phyloP scores from a whole-genome alignment of 2,113 vertebrate species.

The Saccopteryx leptura region DNA sequence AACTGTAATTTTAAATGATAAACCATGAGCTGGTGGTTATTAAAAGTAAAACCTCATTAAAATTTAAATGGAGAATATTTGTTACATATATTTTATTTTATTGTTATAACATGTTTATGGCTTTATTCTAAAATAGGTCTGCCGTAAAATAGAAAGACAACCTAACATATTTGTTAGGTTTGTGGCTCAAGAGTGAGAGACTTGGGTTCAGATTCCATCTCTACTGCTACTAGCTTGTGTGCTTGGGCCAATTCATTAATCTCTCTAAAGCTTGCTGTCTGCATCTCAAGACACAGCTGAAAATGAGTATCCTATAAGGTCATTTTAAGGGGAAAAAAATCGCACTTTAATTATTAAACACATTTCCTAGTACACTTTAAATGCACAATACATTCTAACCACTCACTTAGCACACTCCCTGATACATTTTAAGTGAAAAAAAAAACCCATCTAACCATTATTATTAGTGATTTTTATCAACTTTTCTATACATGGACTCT shows the following conservation, averaged over 20 bases:
- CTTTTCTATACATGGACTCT: not conserved
- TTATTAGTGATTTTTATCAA: constrained; percentile 37
- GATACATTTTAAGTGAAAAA: not conserved
- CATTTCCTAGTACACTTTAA: not conserved
- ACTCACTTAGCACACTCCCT: not conserved
- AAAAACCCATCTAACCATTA: not conserved
- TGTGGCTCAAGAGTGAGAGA: not conserved
- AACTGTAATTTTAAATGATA: not conserved
- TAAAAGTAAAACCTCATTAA: not conserved
- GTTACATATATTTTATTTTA: not conserved
- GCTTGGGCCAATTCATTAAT: not conserved
- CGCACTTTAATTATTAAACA: not conserved
- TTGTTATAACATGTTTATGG: not conserved
- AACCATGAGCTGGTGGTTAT: not conserved
- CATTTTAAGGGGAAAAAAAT: not conserved
- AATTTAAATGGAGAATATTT: not conserved
- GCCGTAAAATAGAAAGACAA: not conserved
- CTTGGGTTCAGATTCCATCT: not conserved
- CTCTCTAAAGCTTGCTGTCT: not conserved
- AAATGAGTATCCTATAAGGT: not conserved
- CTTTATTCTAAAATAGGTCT: constrained; percentile 43
- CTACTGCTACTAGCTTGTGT: not conserved
- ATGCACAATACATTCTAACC: not conserved
- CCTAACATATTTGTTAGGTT: not conserved
- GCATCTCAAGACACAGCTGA: not conserved